Evolutionary conservation across 2,888 invertebrate genomes (phyloP).

Genomic region (Machimus rusticus): DNA sequence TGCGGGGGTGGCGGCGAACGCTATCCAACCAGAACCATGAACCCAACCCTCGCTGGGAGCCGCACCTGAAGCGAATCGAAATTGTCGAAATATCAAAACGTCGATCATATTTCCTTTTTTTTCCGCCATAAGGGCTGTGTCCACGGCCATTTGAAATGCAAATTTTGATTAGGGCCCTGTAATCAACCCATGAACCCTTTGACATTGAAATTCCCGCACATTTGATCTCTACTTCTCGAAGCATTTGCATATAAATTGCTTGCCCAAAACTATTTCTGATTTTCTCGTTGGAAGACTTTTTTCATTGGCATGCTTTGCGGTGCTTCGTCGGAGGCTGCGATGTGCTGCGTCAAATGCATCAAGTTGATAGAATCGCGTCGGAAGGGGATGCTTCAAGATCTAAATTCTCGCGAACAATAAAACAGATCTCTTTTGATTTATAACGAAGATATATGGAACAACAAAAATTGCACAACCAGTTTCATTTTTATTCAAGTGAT

Average conservation of each 20-base stretch:
- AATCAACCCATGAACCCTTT: conserved; percentile 41
- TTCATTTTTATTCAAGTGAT: no score
- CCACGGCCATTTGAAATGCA: conserved; percentile 35
- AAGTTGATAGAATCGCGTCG: background rate
- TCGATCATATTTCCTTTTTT: conserved; percentile 5
- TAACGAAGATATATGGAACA: background rate
- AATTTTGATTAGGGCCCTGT: conserved; percentile 37
- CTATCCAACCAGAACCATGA: background rate
- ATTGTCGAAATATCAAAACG: conserved; percentile 32
- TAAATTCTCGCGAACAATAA: background rate
- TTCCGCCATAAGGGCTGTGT: conserved; percentile 10
- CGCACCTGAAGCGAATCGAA: conserved; percentile 16
- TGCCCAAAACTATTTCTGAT: conserved; percentile 32
- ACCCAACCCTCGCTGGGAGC: background rate
- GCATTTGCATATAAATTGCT: conserved; percentile 43
- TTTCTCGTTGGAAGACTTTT: conserved; percentile 9
- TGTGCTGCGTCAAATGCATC: background rate
- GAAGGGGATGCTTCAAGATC: background rate
- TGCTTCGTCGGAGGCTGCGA: background rate
- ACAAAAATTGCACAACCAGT: no score
- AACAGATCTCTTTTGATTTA: background rate
- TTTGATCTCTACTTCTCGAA: conserved; percentile 36
- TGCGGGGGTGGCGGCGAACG: background rate
- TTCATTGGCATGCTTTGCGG: conserved; percentile 11
- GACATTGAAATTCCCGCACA: conserved; percentile 36